Percentiles rank a stretch among this genome's conserved stretches.
Evolutionary conservation across 2,797 vertebrate species (phyloP).

Genomic region (Brachyalestes nurse): DNA sequence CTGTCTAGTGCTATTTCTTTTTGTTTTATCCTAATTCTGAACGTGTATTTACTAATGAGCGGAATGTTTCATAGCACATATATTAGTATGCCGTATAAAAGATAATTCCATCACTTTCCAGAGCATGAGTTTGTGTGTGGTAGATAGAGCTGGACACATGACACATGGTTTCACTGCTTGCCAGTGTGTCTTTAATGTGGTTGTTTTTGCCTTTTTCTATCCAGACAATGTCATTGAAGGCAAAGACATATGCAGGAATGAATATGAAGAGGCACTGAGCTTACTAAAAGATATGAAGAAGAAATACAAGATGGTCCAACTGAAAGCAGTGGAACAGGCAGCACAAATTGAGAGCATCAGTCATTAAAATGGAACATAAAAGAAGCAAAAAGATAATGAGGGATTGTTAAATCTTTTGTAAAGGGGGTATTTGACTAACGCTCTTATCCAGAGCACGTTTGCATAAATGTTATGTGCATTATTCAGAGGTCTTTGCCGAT

Average conservation of each 20-base stretch:
- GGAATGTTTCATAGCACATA: too few relatives aligned
- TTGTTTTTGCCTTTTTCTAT: slow-evolving; percentile 28
- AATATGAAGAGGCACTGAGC: slow-evolving; percentile 66
- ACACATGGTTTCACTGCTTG: not conserved
- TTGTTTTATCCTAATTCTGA: too few relatives aligned
- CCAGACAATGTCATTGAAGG: slow-evolving; percentile 62
- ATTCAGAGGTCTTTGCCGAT: not conserved
- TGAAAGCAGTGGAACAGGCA: slow-evolving; percentile 61
- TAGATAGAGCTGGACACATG: slow-evolving; percentile 12
- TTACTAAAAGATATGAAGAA: slow-evolving; percentile 73
- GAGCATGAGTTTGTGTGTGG: slow-evolving; percentile 10
- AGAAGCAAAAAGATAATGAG: not conserved
- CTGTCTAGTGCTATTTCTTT: not conserved
- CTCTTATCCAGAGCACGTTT: not conserved
- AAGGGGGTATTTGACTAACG: too few relatives aligned
- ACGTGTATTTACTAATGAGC: too few relatives aligned
- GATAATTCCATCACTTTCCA: not conserved
- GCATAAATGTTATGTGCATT: not conserved
- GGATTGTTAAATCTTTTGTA: not conserved
- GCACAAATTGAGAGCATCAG: slow-evolving; percentile 41
- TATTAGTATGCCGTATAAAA: not conserved
- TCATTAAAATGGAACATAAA: slow-evolving; percentile 8
- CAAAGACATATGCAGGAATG: slow-evolving; percentile 49
- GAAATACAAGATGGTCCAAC: slow-evolving; percentile 66
- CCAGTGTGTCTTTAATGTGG: not conserved